phyloP scores from a whole-genome alignment of 2,888 invertebrate genomes.

The Eurytoma californica region DNA sequence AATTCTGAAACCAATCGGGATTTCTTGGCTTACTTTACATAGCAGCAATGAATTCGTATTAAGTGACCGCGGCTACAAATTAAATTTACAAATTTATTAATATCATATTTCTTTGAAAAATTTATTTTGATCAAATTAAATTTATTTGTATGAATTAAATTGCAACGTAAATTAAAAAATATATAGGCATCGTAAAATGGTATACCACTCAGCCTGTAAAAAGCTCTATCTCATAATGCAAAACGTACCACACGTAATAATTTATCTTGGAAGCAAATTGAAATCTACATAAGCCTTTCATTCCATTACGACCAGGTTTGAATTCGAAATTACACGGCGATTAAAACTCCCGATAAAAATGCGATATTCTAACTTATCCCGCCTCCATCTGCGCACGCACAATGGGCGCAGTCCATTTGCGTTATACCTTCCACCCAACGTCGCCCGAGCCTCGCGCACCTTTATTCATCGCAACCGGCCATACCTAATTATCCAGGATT shows the following conservation, averaged over 20 bases:
- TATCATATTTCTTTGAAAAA: too few species aligned
- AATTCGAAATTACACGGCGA: constrained; percentile 43
- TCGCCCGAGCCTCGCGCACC: neutral
- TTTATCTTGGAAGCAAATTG: constrained; percentile 33
- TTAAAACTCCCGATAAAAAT: constrained; percentile 42
- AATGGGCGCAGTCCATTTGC: constrained; percentile 11
- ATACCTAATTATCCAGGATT: constrained; percentile 58
- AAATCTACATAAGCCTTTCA: constrained; percentile 4
- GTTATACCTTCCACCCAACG: too few species aligned
- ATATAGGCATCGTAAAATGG: too few species aligned
- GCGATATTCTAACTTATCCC: constrained; percentile 34
- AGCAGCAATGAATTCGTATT: too few species aligned
- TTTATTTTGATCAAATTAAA: too few species aligned
- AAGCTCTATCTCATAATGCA: constrained; percentile 5
- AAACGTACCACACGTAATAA: constrained; percentile 25
- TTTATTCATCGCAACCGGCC: constrained; percentile 1
- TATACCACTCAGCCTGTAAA: neutral
- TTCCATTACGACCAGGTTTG: neutral
- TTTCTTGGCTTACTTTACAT: too few species aligned
- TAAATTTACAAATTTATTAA: too few species aligned
- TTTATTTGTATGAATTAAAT: too few species aligned
- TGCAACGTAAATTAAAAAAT: too few species aligned
- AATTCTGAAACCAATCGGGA: neutral
- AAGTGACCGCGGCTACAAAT: too few species aligned
- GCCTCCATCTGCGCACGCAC: constrained; percentile 26